Conservation (phyloP, 2,113 vertebrate species). For the Bothrops jararaca region DNA sequence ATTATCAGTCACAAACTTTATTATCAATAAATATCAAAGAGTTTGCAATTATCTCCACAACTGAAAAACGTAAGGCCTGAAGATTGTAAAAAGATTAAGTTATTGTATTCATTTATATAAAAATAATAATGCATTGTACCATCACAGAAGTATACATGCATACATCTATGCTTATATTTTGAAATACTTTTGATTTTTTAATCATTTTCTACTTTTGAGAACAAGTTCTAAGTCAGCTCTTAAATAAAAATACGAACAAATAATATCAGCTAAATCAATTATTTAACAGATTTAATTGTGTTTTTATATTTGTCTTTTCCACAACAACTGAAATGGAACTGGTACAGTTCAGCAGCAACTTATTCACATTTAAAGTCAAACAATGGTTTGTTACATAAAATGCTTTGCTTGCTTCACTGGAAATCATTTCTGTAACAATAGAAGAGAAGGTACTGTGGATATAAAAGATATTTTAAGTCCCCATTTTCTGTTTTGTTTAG, state of each 20-base stretch:
- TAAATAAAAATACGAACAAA: not conserved
- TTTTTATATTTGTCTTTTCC: not conserved
- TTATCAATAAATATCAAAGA: not conserved
- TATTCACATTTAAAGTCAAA: not conserved
- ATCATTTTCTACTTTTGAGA: not conserved
- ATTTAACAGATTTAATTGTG: not conserved
- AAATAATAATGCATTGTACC: not conserved
- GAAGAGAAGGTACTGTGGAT: not conserved
- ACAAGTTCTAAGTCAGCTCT: not conserved
- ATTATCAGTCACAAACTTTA: not conserved
- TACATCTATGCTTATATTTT: not conserved
- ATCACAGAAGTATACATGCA: not conserved
- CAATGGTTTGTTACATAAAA: not conserved
- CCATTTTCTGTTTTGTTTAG: not conserved
- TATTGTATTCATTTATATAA: not conserved
- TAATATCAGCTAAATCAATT: not conserved
- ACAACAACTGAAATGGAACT: not conserved
- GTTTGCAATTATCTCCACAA: not conserved
- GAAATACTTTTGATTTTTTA: not conserved
- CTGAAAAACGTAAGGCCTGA: not conserved
- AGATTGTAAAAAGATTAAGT: not conserved
- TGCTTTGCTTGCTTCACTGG: not conserved
- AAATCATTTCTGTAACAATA: not conserved
- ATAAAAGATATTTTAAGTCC: not conserved
- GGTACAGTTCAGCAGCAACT: slow-evolving; percentile 2